phyloP scores from a whole-genome alignment of 2,113 vertebrate genomes.

The Sceloporus undulatus region DNA sequence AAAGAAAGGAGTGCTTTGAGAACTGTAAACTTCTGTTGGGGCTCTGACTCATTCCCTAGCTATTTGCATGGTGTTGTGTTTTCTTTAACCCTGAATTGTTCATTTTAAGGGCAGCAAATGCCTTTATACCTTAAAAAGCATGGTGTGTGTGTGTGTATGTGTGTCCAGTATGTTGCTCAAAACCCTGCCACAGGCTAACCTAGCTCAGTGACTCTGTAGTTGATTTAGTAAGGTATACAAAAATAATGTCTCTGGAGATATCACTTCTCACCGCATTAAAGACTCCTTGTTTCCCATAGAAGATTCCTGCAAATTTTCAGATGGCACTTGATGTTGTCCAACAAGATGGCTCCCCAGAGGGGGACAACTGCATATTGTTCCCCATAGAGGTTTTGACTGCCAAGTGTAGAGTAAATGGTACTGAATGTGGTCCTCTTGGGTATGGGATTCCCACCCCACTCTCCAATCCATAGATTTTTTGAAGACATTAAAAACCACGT shows the following conservation, averaged over 20 bases:
- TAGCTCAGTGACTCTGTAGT: neutral
- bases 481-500: neutral
- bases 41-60: neutral
- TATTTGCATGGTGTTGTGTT: constrained; percentile 21
- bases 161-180: neutral
- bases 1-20: neutral
- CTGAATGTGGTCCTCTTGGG: neutral
- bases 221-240: neutral
- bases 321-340: neutral
- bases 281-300: neutral
- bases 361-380: neutral
- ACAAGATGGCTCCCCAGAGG: neutral
- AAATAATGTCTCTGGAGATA: neutral
- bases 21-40: neutral
- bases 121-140: constrained; percentile 14
- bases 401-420: neutral
- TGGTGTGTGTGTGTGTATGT: neutral
- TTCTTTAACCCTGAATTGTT: constrained; percentile 23
- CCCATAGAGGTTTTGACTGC: neutral
- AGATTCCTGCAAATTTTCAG: neutral
- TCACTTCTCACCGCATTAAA: neutral
- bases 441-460: neutral
- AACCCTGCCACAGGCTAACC: constrained; percentile 8
- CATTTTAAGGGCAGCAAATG: constrained; percentile 45
- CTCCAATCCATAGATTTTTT: neutral